Conservation (phyloP, 2,797 vertebrate genomes). For the Chiloscyllium punctatum region DNA sequence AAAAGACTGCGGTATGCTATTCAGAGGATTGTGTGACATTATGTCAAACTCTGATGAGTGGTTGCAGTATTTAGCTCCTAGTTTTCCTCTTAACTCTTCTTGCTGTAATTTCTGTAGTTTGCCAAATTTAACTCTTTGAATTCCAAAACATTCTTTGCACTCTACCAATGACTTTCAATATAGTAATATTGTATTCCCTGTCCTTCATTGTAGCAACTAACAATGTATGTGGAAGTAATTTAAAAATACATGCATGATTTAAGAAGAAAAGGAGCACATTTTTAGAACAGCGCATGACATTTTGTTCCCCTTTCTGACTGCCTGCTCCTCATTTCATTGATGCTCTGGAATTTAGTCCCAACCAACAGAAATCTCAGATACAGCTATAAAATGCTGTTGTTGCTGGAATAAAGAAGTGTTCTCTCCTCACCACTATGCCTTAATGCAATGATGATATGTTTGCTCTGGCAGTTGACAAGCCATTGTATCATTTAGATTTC, state of each 20-base stretch:
- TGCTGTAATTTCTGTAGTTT: not conserved
- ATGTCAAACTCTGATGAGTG: conserved; percentile 23
- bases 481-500: conserved; percentile 79
- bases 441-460: conserved; percentile 98
- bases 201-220: not conserved
- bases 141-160: not conserved
- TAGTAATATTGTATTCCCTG: not conserved
- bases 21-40: not conserved
- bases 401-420: not conserved
- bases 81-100: conserved; percentile 19
- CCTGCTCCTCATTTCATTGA: not conserved
- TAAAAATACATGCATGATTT: not conserved
- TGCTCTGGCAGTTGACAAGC: conserved; percentile 81
- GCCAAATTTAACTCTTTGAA: not conserved
- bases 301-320: not conserved
- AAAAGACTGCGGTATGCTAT: not conserved
- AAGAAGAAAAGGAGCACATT: not conserved
- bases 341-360: conserved; percentile 7
- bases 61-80: not conserved
- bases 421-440: conserved; percentile 59
- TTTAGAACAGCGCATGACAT: not conserved
- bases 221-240: not conserved
- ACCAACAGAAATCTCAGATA: not conserved
- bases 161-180: not conserved
- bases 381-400: not conserved